A percentile compares a stretch with the other conserved stretches of the same genome.
These are phyloP conservation scores for Hyperoodon ampullatus DNA, from an alignment of 2,113 vertebrate species.

Conservation along the genomic window DNA sequence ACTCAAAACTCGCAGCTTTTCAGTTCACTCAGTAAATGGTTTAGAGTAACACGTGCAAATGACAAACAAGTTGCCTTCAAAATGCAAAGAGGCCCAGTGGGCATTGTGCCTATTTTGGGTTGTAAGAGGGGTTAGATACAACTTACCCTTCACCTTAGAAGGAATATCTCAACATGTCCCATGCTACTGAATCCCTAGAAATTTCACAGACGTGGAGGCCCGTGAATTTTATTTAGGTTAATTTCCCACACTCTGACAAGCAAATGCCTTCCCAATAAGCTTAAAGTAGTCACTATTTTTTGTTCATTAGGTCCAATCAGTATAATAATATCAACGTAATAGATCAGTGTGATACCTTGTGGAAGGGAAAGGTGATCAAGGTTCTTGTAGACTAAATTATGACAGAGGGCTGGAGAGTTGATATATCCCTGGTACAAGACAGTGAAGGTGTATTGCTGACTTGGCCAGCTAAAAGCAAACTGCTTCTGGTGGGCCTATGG, in stretches of 20 bases:
- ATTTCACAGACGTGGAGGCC: neutral
- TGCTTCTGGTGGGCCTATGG: neutral
- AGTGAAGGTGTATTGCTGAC: neutral
- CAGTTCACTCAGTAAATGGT: neutral
- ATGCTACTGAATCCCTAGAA: neutral
- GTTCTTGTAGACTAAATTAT: neutral
- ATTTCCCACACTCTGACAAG: neutral
- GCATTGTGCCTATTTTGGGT: neutral
- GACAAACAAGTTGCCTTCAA: neutral
- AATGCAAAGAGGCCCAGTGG: neutral
- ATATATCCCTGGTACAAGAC: rapidly evolving
- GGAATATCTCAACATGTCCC: neutral
- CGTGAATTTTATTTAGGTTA: neutral
- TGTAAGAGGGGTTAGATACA: neutral
- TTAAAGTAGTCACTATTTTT: neutral
- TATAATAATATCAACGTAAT: neutral
- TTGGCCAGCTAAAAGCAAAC: neutral
- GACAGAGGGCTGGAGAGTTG: too few relatives aligned
- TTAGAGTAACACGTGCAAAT: neutral
- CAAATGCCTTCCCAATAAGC: neutral
- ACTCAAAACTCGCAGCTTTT: neutral
- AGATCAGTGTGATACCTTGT: neutral
- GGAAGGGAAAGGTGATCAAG: neutral
- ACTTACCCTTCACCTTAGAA: neutral
- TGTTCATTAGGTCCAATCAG: neutral